phyloP scores from a whole-genome alignment of 2,113 vertebrate species.

The Thunnus thynnus region DNA sequence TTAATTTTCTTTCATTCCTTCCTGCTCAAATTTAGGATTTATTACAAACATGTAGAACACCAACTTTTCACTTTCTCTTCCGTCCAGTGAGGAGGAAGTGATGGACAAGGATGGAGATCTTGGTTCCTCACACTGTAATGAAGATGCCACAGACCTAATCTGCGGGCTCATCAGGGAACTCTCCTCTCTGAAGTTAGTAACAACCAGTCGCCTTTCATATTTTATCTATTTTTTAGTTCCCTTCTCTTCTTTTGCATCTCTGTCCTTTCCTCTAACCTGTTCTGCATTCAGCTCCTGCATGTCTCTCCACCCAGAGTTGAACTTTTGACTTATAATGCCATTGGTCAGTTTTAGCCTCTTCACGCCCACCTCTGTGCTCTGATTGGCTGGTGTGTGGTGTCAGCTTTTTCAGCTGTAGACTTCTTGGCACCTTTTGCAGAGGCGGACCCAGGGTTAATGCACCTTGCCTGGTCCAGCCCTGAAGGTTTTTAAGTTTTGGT shows the following conservation, averaged over 20 bases:
- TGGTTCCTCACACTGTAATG: constrained; percentile 35
- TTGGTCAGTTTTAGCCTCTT: constrained; percentile 24
- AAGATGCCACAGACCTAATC: constrained; percentile 86
- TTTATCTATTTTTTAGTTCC: not conserved
- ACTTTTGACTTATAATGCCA: constrained; percentile 29
- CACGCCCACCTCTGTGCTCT: constrained; percentile 32
- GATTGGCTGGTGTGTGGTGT: constrained; percentile 34
- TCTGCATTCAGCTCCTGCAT: not conserved
- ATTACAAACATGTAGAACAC: not conserved
- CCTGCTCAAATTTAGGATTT: not conserved
- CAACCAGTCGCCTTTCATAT: not conserved
- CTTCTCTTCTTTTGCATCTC: not conserved
- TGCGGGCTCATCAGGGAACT: constrained; percentile 88
- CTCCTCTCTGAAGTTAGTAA: constrained; percentile 89
- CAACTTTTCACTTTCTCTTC: not conserved
- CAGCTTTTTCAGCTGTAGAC: constrained; percentile 29
- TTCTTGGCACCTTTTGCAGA: constrained; percentile 15
- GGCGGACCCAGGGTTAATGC: not conserved
- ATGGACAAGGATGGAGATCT: constrained; percentile 7
- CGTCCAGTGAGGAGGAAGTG: constrained; percentile 59
- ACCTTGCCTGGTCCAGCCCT: not conserved
- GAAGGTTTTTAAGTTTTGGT: not conserved
- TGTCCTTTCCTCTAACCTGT: not conserved
- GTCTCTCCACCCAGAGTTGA: constrained; percentile 5
- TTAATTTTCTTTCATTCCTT: not conserved